These are phyloP conservation scores for Onychostruthus taczanowskii DNA, from an alignment of 2,113 vertebrate genomes.

Conservation along the genomic window DNA sequence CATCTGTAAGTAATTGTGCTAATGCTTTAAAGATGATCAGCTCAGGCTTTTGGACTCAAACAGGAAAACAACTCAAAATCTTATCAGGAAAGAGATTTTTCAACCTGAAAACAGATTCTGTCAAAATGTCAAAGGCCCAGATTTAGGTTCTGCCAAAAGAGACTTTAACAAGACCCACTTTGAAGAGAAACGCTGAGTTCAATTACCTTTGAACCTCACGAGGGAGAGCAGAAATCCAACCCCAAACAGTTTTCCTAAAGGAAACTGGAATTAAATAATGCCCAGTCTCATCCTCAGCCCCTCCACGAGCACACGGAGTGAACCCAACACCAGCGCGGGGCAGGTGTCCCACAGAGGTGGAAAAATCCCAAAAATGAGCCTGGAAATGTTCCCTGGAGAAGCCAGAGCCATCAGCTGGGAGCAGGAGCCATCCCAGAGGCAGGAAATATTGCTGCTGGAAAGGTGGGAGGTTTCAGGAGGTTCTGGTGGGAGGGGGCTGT, in stretches of 20 bases:
- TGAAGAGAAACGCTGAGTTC: neutral
- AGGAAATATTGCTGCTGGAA: neutral
- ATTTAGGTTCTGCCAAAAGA: neutral
- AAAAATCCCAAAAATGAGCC: neutral
- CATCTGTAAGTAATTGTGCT: conserved; percentile 37
- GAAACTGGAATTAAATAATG: neutral
- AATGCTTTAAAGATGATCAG: conserved; percentile 33
- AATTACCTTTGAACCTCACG: neutral
- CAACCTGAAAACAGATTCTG: neutral
- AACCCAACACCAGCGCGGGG: fast-evolving
- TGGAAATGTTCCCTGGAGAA: neutral
- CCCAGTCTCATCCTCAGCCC: neutral
- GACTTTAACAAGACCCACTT: neutral
- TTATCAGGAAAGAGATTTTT: conserved; percentile 17
- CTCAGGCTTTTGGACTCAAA: neutral
- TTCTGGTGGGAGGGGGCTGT: neutral
- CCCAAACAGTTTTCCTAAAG: neutral
- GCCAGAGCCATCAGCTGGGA: neutral
- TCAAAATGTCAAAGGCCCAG: neutral
- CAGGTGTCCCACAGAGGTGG: neutral
- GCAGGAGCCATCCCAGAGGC: fast-evolving
- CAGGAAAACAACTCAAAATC: conserved; percentile 13
- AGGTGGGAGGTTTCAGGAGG: neutral
- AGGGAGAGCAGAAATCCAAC: neutral
- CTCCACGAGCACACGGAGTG: fast-evolving